phyloP scores from a whole-genome alignment of 2,797 vertebrate species.

The Gallirallus australis region DNA sequence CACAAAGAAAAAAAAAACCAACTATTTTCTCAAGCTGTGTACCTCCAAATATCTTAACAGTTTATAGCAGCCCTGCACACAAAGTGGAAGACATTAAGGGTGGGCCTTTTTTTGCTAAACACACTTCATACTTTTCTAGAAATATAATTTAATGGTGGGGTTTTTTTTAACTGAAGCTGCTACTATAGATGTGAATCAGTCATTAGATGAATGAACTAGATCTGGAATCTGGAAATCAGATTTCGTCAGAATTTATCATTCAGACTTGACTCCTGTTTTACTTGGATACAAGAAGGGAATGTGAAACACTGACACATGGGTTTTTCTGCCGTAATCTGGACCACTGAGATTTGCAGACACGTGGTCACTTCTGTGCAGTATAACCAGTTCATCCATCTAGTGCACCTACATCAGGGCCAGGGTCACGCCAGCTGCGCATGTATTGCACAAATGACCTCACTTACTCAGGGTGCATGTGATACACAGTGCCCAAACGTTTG shows the following conservation, averaged over 20 bases:
- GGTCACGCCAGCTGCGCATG: fast-evolving
- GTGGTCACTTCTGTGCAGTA: fast-evolving
- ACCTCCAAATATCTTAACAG: background rate
- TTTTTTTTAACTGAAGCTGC: background rate
- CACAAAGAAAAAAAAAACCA: background rate
- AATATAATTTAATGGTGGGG: background rate
- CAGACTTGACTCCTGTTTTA: background rate
- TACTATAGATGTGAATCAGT: background rate
- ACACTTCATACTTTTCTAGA: background rate
- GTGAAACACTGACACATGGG: background rate
- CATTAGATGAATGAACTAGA: background rate
- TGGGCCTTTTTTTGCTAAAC: background rate
- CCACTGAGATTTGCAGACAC: background rate
- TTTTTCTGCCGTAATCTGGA: background rate
- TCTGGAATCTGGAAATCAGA: background rate
- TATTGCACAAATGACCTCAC: background rate
- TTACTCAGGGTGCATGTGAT: background rate
- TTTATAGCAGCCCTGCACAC: background rate
- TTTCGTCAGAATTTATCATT: background rate
- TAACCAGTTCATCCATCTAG: background rate
- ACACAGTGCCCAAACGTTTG: background rate
- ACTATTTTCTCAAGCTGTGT: background rate
- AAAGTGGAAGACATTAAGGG: background rate
- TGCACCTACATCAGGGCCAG: background rate
- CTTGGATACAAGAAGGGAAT: background rate